phyloP scores from a whole-genome alignment of 2,888 invertebrate species.

The Sthenelais limicola region DNA sequence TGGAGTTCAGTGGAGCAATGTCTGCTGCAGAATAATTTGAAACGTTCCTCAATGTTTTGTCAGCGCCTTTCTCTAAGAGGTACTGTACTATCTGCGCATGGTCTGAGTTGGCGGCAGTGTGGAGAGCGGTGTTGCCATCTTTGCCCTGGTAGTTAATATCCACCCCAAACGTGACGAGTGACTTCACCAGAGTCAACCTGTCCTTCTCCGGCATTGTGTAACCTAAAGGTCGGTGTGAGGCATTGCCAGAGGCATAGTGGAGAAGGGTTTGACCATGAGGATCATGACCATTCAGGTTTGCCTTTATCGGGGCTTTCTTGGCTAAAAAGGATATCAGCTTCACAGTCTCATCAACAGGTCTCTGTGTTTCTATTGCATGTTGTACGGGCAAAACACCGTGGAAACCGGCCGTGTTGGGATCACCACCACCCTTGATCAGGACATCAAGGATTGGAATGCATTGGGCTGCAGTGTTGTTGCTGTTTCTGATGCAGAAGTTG shows the following conservation, averaged over 20 bases:
- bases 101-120: conserved; percentile 9
- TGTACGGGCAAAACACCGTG: conserved; percentile 25
- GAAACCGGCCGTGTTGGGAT: neutral
- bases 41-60: neutral
- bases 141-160: neutral
- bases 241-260: conserved; percentile 22
- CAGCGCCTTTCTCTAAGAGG: neutral
- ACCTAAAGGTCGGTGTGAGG: conserved; percentile 11
- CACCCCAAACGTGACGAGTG: neutral
- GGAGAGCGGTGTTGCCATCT: conserved; percentile 23
- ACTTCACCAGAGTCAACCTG: neutral
- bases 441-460: neutral
- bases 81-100: neutral
- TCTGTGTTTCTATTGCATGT: neutral
- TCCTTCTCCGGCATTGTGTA: neutral
- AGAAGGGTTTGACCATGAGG: neutral
- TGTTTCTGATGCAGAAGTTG: conserved; percentile 8
- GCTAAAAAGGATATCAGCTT: neutral
- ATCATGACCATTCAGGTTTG: neutral
- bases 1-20: neutral
- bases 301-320: neutral
- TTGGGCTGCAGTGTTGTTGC: neutral
- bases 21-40: conserved; percentile 20
- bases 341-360: neutral
- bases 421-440: neutral